Percentiles rank a stretch among this genome's conserved stretches.
Conservation (phyloP, 2,888 invertebrate genomes). For the Scaptomyza flava region DNA sequence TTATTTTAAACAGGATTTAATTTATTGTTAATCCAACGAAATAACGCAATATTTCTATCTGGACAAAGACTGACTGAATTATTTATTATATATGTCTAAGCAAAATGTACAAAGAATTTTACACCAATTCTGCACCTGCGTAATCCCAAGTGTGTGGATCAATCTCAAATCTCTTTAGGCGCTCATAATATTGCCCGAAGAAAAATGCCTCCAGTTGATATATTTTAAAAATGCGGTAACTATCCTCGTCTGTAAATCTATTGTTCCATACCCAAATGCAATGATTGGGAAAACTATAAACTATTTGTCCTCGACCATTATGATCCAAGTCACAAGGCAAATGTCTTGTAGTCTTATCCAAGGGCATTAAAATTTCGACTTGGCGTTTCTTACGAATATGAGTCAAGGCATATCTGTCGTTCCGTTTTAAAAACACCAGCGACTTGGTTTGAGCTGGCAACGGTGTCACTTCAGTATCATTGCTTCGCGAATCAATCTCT, state of each 20-base stretch:
- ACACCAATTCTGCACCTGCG: neutral
- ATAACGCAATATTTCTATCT: neutral
- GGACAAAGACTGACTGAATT: too few species aligned
- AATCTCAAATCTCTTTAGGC: constrained; percentile 85
- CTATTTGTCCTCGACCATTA: neutral
- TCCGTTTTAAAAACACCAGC: neutral
- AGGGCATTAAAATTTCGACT: constrained; percentile 21
- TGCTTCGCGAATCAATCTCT: neutral
- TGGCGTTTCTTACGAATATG: constrained; percentile 43
- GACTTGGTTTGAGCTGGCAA: constrained; percentile 7
- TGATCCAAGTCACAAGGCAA: constrained; percentile 52
- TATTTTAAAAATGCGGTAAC: constrained; percentile 42
- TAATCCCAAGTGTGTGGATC: constrained; percentile 81
- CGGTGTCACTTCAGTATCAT: constrained; percentile 1
- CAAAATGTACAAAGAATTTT: neutral
- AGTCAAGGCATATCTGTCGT: neutral
- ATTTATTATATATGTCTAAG: too few species aligned
- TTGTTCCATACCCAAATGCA: constrained; percentile 49
- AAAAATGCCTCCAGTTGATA: constrained; percentile 53
- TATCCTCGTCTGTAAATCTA: constrained; percentile 19
- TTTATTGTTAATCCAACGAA: neutral
- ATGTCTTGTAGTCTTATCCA: constrained; percentile 35
- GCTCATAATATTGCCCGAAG: constrained; percentile 50
- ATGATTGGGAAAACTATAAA: constrained; percentile 37
- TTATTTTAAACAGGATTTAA: too few species aligned